A percentile compares a stretch with the other conserved stretches of the same genome.
Conservation (phyloP, 1,140 invertebrate species). For the Drosophila virilis region DNA sequence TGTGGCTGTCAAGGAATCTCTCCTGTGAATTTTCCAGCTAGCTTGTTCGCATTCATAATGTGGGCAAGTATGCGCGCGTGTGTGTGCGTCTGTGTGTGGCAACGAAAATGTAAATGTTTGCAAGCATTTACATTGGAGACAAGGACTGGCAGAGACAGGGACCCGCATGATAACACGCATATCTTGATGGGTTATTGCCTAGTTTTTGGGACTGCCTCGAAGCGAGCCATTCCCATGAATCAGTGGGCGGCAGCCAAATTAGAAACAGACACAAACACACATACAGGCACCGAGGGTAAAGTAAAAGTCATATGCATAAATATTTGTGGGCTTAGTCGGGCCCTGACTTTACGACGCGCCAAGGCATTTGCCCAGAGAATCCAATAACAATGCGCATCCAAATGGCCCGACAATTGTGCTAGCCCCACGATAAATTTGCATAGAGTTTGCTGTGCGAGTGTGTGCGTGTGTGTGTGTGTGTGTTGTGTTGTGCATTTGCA, state of each 20-base stretch:
- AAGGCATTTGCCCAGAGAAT: conserved; percentile 22
- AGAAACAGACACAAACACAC: conserved; percentile 38
- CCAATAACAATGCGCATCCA: conserved; percentile 29
- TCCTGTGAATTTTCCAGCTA: conserved; percentile 67
- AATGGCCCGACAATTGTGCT: conserved; percentile 68
- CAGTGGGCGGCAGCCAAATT: conserved; percentile 49
- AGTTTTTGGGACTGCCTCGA: conserved; percentile 60
- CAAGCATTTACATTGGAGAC: conserved; percentile 48
- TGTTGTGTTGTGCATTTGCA: background rate
- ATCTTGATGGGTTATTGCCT: conserved; percentile 75
- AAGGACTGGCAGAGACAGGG: conserved; percentile 35
- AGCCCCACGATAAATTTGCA: conserved; percentile 25
- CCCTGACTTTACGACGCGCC: conserved; percentile 47
- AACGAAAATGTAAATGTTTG: conserved; percentile 39
- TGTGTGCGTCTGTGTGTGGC: conserved; percentile 12
- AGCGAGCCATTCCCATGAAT: conserved; percentile 39
- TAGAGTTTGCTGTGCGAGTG: background rate
- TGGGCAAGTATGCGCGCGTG: conserved; percentile 3
- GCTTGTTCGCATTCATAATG: conserved; percentile 57
- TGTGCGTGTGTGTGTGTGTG: background rate
- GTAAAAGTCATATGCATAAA: conserved; percentile 69
- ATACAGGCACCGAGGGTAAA: conserved; percentile 12
- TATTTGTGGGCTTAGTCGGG: conserved; percentile 58
- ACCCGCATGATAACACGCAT: conserved; percentile 71
- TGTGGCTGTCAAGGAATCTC: conserved; percentile 57